These are phyloP conservation scores for Bombus pyrosoma DNA, from an alignment of 1,140 invertebrate genomes.

Conservation along the genomic window DNA sequence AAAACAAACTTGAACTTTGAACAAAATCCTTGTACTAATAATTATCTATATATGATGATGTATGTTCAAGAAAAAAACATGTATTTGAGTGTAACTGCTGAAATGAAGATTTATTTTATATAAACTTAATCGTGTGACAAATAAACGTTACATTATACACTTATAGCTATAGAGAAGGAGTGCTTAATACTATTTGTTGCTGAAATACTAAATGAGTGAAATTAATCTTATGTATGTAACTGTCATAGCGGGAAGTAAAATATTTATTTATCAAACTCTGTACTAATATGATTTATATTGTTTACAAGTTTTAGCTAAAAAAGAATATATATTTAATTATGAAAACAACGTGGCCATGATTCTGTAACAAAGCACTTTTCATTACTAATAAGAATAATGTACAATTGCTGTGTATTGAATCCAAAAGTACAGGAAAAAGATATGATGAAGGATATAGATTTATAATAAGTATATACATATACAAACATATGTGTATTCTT, in stretches of 20 bases:
- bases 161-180: slow-evolving; percentile 52
- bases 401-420: slow-evolving; percentile 47
- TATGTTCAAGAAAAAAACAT: slow-evolving; percentile 56
- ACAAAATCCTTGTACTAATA: slow-evolving; percentile 55
- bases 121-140: slow-evolving; percentile 66
- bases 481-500: slow-evolving; percentile 38
- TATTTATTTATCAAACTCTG: slow-evolving; percentile 64
- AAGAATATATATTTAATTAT: slow-evolving; percentile 45
- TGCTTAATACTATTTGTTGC: slow-evolving; percentile 58
- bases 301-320: slow-evolving; percentile 46
- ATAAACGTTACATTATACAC: slow-evolving; percentile 63
- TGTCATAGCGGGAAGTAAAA: slow-evolving; percentile 45
- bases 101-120: slow-evolving; percentile 69
- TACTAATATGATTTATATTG: slow-evolving; percentile 41
- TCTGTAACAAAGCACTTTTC: slow-evolving; percentile 45
- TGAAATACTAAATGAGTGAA: slow-evolving; percentile 31
- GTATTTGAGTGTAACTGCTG: slow-evolving; percentile 57
- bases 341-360: slow-evolving; percentile 47
- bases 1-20: slow-evolving; percentile 54
- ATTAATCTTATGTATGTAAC: slow-evolving; percentile 28
- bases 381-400: slow-evolving; percentile 53
- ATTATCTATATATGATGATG: slow-evolving; percentile 51
- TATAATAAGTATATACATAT: slow-evolving; percentile 51
- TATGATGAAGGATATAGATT: slow-evolving; percentile 43
- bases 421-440: slow-evolving; percentile 17